Evolutionary conservation across 2,113 vertebrate genomes (phyloP).

Genomic region (Triplophysa siluroides): DNA sequence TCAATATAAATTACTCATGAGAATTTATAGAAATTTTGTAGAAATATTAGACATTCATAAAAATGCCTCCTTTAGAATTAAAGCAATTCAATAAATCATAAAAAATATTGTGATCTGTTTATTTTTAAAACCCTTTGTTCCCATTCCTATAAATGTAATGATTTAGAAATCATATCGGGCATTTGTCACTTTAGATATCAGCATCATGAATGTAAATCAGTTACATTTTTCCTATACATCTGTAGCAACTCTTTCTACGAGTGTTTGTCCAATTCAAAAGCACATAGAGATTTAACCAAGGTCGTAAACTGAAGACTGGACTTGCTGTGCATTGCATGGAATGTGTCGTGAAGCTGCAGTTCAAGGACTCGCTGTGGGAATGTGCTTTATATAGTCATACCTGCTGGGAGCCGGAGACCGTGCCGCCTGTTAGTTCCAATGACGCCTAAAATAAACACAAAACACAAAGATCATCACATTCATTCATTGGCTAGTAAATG

Average conservation of each 20-base stretch:
- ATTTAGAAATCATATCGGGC: too few relatives aligned
- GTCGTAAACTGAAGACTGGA: background rate
- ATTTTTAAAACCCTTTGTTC: too few relatives aligned
- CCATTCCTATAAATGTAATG: too few relatives aligned
- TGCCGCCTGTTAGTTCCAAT: constrained; percentile 19
- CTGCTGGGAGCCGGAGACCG: constrained; percentile 48
- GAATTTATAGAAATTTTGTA: too few relatives aligned
- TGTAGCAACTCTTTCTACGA: background rate
- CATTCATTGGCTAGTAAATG: constrained; percentile 5
- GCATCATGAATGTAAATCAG: too few relatives aligned
- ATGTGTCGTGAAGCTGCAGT: background rate
- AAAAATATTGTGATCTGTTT: too few relatives aligned
- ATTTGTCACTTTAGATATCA: too few relatives aligned
- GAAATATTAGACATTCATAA: too few relatives aligned
- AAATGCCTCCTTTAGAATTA: too few relatives aligned
- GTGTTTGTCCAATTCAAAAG: background rate
- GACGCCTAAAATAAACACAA: constrained; percentile 59
- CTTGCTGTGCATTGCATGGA: background rate
- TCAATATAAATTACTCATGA: too few relatives aligned
- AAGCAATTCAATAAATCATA: too few relatives aligned
- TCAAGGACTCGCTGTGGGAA: constrained; percentile 3
- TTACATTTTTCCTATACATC: background rate
- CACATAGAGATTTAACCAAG: background rate
- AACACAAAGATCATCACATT: constrained; percentile 17
- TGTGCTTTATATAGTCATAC: constrained; percentile 55